A percentile compares a stretch with the other conserved stretches of the same genome.
These are phyloP conservation scores for Lampropteryx suffumata DNA, from an alignment of 2,888 invertebrate species.

Conservation along the genomic window DNA sequence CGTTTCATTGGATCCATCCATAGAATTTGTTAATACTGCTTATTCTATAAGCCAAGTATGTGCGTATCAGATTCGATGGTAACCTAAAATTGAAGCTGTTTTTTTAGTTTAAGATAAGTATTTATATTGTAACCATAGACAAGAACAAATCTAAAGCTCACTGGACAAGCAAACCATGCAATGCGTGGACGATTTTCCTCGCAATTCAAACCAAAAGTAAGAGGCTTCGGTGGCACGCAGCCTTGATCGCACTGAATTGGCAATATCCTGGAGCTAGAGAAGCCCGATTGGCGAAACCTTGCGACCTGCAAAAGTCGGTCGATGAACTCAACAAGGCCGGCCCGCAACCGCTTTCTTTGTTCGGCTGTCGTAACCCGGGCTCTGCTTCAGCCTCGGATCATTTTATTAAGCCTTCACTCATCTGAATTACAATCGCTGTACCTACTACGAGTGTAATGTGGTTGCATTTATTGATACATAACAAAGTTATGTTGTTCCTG, in stretches of 20 bases:
- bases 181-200: constrained; percentile 52
- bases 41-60: too few species aligned
- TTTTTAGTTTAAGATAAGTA: too few species aligned
- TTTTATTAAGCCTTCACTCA: constrained; percentile 74
- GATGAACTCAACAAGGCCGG: constrained; percentile 79
- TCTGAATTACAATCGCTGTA: constrained; percentile 60
- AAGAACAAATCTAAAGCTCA: background rate
- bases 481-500: constrained; percentile 9
- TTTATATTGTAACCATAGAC: too few species aligned
- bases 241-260: constrained; percentile 80
- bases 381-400: constrained; percentile 71
- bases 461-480: constrained; percentile 38
- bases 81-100: too few species aligned
- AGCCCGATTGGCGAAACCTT: constrained; percentile 82
- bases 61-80: too few species aligned
- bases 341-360: constrained; percentile 79
- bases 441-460: constrained; percentile 37
- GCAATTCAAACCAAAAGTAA: constrained; percentile 67
- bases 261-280: constrained; percentile 81
- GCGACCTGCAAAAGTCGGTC: constrained; percentile 81
- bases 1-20: too few species aligned
- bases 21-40: too few species aligned
- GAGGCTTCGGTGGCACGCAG: constrained; percentile 66
- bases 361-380: constrained; percentile 71
- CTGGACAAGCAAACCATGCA: constrained; percentile 31